Evolutionary conservation across 2,888 invertebrate species (phyloP).

Genomic region (Coelinius sp.): DNA sequence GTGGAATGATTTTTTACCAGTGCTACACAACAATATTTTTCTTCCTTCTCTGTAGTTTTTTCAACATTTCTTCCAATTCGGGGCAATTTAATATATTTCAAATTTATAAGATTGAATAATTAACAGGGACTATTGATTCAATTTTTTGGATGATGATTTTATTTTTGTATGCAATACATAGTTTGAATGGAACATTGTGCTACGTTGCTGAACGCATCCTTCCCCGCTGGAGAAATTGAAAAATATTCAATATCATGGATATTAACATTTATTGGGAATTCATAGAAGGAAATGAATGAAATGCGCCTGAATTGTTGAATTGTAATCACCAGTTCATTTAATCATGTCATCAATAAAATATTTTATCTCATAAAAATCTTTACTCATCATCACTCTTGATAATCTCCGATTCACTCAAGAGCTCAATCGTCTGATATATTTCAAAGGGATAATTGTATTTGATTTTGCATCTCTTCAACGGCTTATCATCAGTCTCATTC

Average conservation of each 20-base stretch:
- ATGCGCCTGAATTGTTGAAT: conserved; percentile 27
- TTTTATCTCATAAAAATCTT: conserved; percentile 39
- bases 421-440: conserved; percentile 32
- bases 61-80: not conserved
- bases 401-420: not conserved
- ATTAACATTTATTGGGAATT: conserved; percentile 20
- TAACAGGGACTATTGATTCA: not conserved
- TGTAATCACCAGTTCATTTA: conserved; percentile 40
- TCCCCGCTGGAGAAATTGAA: not conserved
- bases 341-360: conserved; percentile 44
- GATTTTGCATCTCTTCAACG: conserved; percentile 27
- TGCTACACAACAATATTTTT: not conserved
- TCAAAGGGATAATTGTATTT: conserved; percentile 47
- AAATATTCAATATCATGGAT: conserved; percentile 4
- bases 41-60: conserved; percentile 8
- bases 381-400: not conserved
- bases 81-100: too few relatives aligned
- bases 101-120: not conserved
- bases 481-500: not conserved
- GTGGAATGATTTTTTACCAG: conserved; percentile 2
- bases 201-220: not conserved
- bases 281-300: not conserved
- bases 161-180: conserved; percentile 41
- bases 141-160: conserved; percentile 39
- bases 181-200: not conserved